Evolutionary conservation across 2,797 vertebrate species (phyloP).

Genomic region (Galaxias olidus): DNA sequence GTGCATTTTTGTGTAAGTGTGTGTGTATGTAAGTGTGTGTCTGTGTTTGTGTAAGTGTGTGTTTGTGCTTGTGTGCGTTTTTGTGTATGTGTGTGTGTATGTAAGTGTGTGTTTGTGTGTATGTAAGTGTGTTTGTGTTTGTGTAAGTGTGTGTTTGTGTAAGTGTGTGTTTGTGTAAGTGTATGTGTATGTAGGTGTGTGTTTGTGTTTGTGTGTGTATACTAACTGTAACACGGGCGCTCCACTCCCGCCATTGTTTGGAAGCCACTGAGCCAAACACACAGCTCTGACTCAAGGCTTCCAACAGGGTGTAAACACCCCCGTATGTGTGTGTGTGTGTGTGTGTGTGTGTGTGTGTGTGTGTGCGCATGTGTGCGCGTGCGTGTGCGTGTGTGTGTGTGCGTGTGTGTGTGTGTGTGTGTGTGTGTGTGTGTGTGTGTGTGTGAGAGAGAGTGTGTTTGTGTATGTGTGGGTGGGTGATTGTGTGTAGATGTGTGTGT

Average conservation of each 20-base stretch:
- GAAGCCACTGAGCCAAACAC: no score
- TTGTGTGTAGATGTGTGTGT: no score
- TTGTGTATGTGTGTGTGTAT: not conserved
- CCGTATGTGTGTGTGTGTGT: not conserved
- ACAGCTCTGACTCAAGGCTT: no score
- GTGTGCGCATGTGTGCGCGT: slow-evolving; percentile 5
- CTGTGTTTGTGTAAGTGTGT: not conserved
- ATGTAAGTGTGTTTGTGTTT: not conserved
- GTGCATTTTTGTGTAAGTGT: not conserved
- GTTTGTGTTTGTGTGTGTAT: not conserved
- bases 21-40: not conserved
- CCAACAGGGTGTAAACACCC: not conserved
- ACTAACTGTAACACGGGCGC: no score
- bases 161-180: not conserved
- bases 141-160: no score
- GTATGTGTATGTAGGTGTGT: not conserved
- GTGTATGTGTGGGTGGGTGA: no score
- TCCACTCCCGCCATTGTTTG: no score
- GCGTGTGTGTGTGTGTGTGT: slow-evolving; percentile 6
- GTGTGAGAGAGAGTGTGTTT: no score
- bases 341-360: slow-evolving; percentile 6
- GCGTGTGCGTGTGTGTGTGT: slow-evolving; percentile 8
- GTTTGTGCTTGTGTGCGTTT: not conserved
- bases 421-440: slow-evolving; percentile 12
- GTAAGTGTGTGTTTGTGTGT: no score